Conservation (phyloP, 1,140 invertebrate genomes). For the Asobara japonica region DNA sequence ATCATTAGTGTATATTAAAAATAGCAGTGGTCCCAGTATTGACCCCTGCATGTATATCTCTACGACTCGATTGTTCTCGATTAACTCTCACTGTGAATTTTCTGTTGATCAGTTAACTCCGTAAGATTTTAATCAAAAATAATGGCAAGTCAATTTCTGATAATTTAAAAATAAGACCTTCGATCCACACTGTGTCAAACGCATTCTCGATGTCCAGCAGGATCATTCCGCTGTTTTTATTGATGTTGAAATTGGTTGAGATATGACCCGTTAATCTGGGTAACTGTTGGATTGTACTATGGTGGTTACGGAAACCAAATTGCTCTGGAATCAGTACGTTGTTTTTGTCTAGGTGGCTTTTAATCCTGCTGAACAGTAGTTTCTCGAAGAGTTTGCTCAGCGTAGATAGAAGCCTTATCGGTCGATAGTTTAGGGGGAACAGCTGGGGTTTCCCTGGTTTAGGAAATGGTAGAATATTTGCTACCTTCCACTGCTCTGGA, state of each 20-base stretch:
- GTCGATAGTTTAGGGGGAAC: neutral
- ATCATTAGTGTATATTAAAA: neutral
- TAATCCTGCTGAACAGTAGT: neutral
- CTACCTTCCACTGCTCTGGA: neutral
- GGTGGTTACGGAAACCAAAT: neutral
- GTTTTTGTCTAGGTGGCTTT: neutral
- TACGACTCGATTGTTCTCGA: neutral
- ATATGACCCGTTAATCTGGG: neutral
- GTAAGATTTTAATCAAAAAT: neutral
- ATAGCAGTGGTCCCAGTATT: neutral
- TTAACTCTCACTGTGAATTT: neutral
- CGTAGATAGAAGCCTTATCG: neutral
- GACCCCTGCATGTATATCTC: neutral
- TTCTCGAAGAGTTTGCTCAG: neutral
- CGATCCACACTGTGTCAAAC: neutral
- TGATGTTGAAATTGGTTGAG: neutral
- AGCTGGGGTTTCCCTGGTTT: neutral
- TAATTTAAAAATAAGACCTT: neutral
- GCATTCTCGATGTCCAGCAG: neutral
- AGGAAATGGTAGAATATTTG: neutral
- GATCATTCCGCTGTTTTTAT: neutral
- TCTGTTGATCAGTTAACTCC: neutral
- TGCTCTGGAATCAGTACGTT: neutral
- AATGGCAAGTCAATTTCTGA: neutral
- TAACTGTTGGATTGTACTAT: neutral